Evolutionary conservation across 2,797 vertebrate species (phyloP).

Genomic region (Sebastes nivosus): DNA sequence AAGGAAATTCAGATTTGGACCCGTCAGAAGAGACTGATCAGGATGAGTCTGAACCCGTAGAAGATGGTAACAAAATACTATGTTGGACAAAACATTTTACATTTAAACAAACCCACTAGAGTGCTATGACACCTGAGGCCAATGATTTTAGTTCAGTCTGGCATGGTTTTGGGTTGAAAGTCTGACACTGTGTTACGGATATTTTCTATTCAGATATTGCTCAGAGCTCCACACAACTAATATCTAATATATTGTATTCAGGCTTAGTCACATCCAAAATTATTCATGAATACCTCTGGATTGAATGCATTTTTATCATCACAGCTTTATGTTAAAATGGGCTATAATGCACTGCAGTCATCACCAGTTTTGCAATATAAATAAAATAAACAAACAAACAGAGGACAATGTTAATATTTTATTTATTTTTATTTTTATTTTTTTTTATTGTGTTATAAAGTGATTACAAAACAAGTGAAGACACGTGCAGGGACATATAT

Average conservation of each 20-base stretch:
- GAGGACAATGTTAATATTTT: too few species aligned
- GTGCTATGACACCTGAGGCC: background rate
- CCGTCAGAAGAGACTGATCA: too few species aligned
- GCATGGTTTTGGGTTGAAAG: background rate
- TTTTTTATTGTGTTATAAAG: too few species aligned
- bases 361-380: background rate
- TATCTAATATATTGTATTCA: background rate
- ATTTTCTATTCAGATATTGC: background rate
- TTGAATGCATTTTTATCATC: background rate
- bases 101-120: background rate
- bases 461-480: too few species aligned
- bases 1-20: too few species aligned
- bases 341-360: background rate
- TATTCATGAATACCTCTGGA: background rate
- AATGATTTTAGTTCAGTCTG: background rate
- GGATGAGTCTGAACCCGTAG: too few species aligned
- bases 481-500: too few species aligned
- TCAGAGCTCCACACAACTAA: background rate
- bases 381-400: background rate
- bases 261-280: background rate
- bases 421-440: too few species aligned
- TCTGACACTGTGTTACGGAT: background rate
- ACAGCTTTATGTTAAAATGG: background rate
- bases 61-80: too few species aligned
- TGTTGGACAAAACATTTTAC: background rate